Base-by-base conservation (phyloP, 37 sponge, comb jelly and placozoan genomes). In the Hexactinellida sp. region DNA sequence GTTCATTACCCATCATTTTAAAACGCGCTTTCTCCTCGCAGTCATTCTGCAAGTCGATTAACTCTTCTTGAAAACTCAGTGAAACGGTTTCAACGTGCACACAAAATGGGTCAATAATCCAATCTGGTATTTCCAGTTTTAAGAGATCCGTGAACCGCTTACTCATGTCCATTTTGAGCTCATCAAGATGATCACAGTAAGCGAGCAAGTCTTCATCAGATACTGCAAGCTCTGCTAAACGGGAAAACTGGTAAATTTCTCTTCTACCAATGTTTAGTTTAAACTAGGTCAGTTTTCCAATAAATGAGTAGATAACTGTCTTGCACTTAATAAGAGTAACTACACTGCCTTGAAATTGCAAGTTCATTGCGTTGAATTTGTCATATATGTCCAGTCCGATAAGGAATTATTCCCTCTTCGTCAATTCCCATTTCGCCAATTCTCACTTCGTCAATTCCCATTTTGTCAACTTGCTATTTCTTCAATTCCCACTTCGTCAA, bases 31-130 rank as follows among this genome's bases (percentile, higher is more conserved):
- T 41, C 47, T 41, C 47, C 47, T 41, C 47, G 47, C 47, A 41
- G 47, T 41, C 47, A 41, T 41, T 41, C 47, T 41, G 47, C 47
- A 41, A 13, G 47, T 41, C 47, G 47, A 41, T 41, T 13, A 41
- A 41, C 47, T 41, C 47, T 41, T 41, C 47, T 41, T 41, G 47
- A 5, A 41, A 63, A 63, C 76, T 63, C 76, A 63, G 76, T 63
- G 76, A 63, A 63, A 63, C 34, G 3, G 76, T 63, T 63, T 63
- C 76, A 63, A 63, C 76, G 28, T 28, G 34, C 32, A 28, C 34
- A 63, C 76, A 63, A 63, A 63, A 63, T 63, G 76, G 76, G 34
- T 63, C 76, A 63, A 63, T 63, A 63, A 28, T 63, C 76, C 76
- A 63, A 63, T 63, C 76, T 63, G 76, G 76, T 63, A 63, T 63